Conservation (phyloP, 2,113 vertebrate genomes). For the Nyctereutes procyonoides region DNA sequence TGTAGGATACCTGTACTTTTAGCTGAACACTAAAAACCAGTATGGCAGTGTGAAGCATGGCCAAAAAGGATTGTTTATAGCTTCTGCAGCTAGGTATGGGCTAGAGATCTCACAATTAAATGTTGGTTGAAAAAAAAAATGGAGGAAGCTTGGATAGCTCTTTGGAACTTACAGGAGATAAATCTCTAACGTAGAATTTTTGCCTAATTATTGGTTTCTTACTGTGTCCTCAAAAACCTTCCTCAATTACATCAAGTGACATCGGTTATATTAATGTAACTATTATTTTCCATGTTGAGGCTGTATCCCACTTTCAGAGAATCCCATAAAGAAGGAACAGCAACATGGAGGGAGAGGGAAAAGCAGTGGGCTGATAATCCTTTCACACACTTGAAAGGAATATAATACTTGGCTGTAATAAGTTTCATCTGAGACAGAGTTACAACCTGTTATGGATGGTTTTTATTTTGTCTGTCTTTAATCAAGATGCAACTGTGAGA, state of each 20-base stretch:
- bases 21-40: background rate
- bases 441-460: constrained; percentile 64
- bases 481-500: constrained; percentile 63
- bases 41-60: background rate
- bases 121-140: background rate
- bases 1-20: background rate
- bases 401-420: background rate
- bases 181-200: background rate
- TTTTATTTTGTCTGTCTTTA: constrained; percentile 63
- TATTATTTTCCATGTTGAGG: background rate
- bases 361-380: background rate
- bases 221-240: background rate
- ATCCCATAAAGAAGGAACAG: background rate
- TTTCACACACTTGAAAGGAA: background rate
- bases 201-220: background rate
- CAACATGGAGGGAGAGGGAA: background rate
- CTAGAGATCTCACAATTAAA: background rate
- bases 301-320: background rate
- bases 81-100: background rate
- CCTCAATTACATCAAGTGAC: background rate
- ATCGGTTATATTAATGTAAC: background rate
- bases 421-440: constrained; percentile 55
- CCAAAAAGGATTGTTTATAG: background rate
- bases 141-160: background rate
- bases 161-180: background rate